Percentiles rank a stretch among this genome's conserved stretches.
These are phyloP conservation scores for Hemichromis elongatus DNA, from an alignment of 2,113 vertebrate genomes.

Conservation along the genomic window DNA sequence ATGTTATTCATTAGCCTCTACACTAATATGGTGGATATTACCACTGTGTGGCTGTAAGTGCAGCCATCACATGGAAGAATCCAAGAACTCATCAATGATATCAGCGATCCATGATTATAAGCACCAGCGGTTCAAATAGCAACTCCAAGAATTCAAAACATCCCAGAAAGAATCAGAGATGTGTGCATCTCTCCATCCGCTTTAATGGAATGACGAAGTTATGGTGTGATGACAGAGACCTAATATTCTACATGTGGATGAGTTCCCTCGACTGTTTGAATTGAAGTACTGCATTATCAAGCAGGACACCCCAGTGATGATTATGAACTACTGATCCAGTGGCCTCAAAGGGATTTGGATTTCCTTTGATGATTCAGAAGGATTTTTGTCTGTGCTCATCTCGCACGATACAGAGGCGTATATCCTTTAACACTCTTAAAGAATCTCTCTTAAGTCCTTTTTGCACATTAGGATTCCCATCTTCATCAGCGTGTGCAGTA, in stretches of 20 bases:
- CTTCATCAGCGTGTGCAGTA: background rate
- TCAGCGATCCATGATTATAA: background rate
- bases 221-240: background rate
- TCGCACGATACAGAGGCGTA: background rate
- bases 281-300: background rate
- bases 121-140: background rate
- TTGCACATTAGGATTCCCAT: background rate
- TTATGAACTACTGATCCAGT: background rate
- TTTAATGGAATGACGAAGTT: background rate
- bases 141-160: background rate
- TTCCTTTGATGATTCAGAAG: background rate
- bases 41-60: too few species aligned
- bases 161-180: background rate
- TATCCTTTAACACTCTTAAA: background rate
- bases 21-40: too few species aligned
- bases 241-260: background rate
- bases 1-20: too few species aligned
- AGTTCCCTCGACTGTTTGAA: background rate
- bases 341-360: background rate
- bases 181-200: background rate
- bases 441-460: background rate
- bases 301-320: background rate
- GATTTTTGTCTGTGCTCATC: background rate
- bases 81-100: background rate
- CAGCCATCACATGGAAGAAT: too few species aligned